Evolutionary conservation across 1,140 invertebrate species (phyloP), one percentile per base, ranked within the genome.

Genomic region (Elysia chlorotica): DNA sequence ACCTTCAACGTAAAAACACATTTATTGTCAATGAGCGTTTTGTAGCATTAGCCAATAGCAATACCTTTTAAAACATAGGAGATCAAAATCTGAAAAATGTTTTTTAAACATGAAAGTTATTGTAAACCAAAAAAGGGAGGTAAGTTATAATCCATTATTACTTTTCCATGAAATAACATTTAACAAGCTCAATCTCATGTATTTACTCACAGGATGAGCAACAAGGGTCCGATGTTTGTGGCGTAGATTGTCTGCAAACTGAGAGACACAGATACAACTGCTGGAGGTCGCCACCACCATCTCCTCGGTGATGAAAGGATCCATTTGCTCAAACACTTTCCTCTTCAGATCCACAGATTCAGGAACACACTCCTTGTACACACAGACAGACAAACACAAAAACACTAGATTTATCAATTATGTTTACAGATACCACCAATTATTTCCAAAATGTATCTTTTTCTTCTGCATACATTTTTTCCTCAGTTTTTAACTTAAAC

Each of bases 201-300:
- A n/a, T n/a, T n/a, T n/a, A n/a, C n/a, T n/a, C n/a, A n/a, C n/a
- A 37, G 96, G 96, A 89, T 99, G 96, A 6, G 94, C 94, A 41
- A 97, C 92, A 59, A 93, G 89, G 72, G 91, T 85, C 87, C 95
- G 92, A 6, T 90, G 88, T 78, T 91, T 92, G 81, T 97, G 92
- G 82, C 92, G 92, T 56, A 97, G 85, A 59, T 91, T 90, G 63
- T 94, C 92, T 19, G 77, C 93, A 80, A 98, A 94, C 25, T 92
- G 83, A 0, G 96, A 98, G 1, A 96, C 94, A 56, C 93, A 86
- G 74, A 96, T 94, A 38, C 94, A 96, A 37, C 95, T 96, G 0
- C 95, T 96, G 0, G 96, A 98, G 79, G 94, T 96, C 0, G 95
- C 95, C 2, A 97, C 82, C 66, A 89, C 81, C 61, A 78, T 81